Base-by-base conservation (phyloP, 2,113 vertebrate species). In the Rhinolophus sinicus region DNA sequence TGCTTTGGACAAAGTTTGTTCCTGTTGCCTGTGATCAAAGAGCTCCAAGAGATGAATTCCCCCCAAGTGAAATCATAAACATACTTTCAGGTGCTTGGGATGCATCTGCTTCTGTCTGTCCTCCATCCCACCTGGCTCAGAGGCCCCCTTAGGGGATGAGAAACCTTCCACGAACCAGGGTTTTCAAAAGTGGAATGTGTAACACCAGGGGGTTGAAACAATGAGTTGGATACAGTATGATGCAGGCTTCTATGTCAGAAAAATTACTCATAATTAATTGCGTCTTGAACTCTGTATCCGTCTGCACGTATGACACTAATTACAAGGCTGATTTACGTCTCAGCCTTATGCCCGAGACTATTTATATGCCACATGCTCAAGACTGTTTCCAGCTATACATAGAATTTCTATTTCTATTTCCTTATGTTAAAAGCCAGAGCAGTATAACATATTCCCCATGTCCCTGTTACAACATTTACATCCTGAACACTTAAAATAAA, bases 401-500 rank as follows among this genome's bases (percentile, higher is more conserved):
- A 81, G 60, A 88, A 65, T 64, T 90, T 75, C 76, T 85, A 40
- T 83, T 77, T 94, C 40, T 70, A 65, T 93, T 69, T 83, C 35
- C 28, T 86, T n/a, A 58, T 75, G 4, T 80, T 84, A 97, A 85
- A 95, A 81, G 16, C 19, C 7, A 47, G 81, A 86, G 54, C 52
- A 91, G 76, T 10, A 72, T 88, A 80, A 80, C 50, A 6, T 56
- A 88, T 56, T 86, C 16, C 30, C 47, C 21, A 40, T 33, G 30
- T 94, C 70, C 60, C 38, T 62, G 26, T 93, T 76, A 58, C 11
- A 70, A 70, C 38, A 88, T 91, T 89, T 93, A n/a, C 3, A 72
- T 81, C 72, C 81, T 77, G 6, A 60, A 93, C 80, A 70, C 8
- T 22, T 40, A 54, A 3, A 62, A 40, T 78, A 67, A 90, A 38